Conservation (phyloP, 2,888 invertebrate genomes). For the Dolichopus griseipennis region DNA sequence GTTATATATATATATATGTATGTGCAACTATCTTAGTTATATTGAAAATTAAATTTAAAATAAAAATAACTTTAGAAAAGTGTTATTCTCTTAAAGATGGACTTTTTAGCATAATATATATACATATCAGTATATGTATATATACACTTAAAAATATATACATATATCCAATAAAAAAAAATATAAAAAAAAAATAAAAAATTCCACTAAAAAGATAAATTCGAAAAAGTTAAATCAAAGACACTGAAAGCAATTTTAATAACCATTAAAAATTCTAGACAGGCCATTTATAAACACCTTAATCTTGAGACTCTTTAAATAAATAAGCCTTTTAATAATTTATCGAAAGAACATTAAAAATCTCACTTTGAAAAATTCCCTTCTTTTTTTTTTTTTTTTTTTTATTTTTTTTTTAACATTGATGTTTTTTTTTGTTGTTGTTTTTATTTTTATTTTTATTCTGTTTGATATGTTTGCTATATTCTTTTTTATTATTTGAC, state of each 20-base stretch:
- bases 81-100: too few relatives aligned
- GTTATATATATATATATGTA: too few relatives aligned
- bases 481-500: background rate
- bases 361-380: background rate
- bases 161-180: too few relatives aligned
- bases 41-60: too few relatives aligned
- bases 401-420: background rate
- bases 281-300: slow-evolving; percentile 6
- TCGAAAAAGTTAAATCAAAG: background rate
- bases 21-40: too few relatives aligned
- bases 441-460: background rate
- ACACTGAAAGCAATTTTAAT: slow-evolving; percentile 6
- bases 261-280: slow-evolving; percentile 6
- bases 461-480: background rate
- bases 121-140: too few relatives aligned
- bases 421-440: too few relatives aligned
- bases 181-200: too few relatives aligned
- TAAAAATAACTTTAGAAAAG: too few relatives aligned
- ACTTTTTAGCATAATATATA: too few relatives aligned
- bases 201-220: too few relatives aligned
- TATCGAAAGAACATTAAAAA: slow-evolving; percentile 6
- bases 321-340: background rate
- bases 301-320: slow-evolving; percentile 3
- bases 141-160: too few relatives aligned
- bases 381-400: background rate